These are phyloP conservation scores for Crax fasciolata DNA, from an alignment of 2,797 vertebrate genomes.

Conservation along the genomic window DNA sequence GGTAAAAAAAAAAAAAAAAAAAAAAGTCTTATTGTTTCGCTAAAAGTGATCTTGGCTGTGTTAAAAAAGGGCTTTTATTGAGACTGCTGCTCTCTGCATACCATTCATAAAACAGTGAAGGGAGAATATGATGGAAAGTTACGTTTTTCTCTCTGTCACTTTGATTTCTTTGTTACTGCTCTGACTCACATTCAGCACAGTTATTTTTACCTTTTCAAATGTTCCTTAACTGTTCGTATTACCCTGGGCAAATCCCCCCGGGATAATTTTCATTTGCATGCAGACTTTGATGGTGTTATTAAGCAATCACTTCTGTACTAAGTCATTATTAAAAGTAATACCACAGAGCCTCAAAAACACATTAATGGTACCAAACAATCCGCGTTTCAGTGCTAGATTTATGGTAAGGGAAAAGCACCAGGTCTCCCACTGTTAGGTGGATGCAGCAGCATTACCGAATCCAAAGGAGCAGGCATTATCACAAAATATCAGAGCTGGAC, in stretches of 20 bases:
- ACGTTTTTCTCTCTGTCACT: constrained; percentile 76
- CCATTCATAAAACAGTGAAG: constrained; percentile 56
- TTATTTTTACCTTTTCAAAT: constrained; percentile 77
- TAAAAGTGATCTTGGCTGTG: constrained; percentile 41
- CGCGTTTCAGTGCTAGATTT: constrained; percentile 43
- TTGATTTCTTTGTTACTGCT: constrained; percentile 74
- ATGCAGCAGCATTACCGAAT: not conserved
- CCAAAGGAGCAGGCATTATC: not conserved
- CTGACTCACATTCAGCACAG: constrained; percentile 75
- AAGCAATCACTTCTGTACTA: constrained; percentile 71
- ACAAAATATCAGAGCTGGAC: not conserved
- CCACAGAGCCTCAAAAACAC: constrained; percentile 69
- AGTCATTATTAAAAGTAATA: constrained; percentile 74
- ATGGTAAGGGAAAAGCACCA: constrained; percentile 35
- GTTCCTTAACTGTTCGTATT: constrained; percentile 72
- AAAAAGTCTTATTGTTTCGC: constrained; percentile 29
- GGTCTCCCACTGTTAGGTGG: not conserved
- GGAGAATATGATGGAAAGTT: constrained; percentile 67
- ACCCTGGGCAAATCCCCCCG: constrained; percentile 56
- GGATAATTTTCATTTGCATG: constrained; percentile 75
- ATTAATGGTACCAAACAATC: constrained; percentile 62
- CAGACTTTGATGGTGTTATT: constrained; percentile 75
- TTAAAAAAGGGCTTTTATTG: constrained; percentile 47
- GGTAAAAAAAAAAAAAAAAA: not conserved
- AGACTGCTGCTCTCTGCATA: constrained; percentile 16